phyloP scores from a whole-genome alignment of 2,888 invertebrate genomes.

The Auanema freiburgensis region DNA sequence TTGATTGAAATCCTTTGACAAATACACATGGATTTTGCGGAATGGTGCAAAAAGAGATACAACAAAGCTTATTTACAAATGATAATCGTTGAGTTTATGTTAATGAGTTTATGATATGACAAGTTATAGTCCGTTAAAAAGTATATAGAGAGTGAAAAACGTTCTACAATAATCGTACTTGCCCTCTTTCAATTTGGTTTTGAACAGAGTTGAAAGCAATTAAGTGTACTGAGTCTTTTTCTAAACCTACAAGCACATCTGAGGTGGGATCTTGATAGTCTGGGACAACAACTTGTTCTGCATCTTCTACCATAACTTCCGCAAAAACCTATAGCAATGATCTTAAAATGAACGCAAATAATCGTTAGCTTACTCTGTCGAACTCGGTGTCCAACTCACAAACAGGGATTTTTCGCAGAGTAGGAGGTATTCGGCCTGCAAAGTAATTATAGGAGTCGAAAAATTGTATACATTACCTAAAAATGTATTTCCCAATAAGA shows the following conservation, averaged over 20 bases:
- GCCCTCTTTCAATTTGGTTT: conserved; percentile 38
- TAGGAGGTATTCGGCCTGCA: conserved; percentile 37
- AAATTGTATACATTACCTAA: conserved; percentile 18
- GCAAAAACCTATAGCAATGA: conserved; percentile 38
- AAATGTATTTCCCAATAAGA: conserved; percentile 28
- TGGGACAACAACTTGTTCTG: conserved; percentile 39
- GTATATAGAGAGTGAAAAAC: too few species aligned
- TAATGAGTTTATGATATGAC: too few species aligned
- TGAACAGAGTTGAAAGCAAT: conserved; percentile 46
- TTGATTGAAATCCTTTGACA: too few species aligned
- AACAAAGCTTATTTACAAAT: too few species aligned
- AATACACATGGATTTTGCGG: too few species aligned
- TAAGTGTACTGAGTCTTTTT: conserved; percentile 43
- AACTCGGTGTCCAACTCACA: conserved; percentile 15
- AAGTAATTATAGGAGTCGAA: conserved; percentile 21
- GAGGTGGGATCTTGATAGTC: conserved; percentile 43
- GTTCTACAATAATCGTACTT: conserved; percentile 11
- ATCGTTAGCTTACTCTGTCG: conserved; percentile 14
- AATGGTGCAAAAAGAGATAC: too few species aligned
- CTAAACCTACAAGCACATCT: conserved; percentile 39
- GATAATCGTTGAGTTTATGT: too few species aligned
- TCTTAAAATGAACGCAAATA: too few species aligned
- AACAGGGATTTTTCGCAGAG: conserved; percentile 40
- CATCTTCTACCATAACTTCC: conserved; percentile 38
- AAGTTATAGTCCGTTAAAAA: too few species aligned